These are phyloP conservation scores for Ispidina lecontei DNA, from an alignment of 2,797 vertebrate genomes.

Conservation along the genomic window DNA sequence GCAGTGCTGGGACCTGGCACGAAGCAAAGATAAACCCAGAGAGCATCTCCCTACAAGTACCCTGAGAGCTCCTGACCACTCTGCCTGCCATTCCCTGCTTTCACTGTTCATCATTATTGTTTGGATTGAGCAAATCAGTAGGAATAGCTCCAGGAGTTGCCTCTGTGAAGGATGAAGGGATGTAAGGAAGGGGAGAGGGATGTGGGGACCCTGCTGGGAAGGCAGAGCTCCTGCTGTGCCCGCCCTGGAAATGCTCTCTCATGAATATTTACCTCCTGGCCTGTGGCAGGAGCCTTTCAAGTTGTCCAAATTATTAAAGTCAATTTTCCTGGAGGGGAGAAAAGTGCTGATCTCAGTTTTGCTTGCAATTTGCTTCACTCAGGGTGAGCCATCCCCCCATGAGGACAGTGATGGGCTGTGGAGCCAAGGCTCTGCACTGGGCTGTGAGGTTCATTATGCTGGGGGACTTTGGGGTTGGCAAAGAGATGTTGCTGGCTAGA, in stretches of 20 bases:
- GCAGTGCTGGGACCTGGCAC: neutral
- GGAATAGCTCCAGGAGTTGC: neutral
- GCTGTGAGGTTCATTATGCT: fast-evolving
- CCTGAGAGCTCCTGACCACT: neutral
- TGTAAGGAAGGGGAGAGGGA: neutral
- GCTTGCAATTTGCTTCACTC: neutral
- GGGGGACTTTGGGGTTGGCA: neutral
- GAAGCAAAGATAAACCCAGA: neutral
- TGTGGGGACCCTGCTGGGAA: neutral
- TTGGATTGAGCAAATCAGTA: neutral
- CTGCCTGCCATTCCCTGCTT: neutral
- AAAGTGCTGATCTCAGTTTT: conserved; percentile 38
- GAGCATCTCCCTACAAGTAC: neutral
- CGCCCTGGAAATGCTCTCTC: neutral
- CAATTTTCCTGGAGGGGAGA: conserved; percentile 19
- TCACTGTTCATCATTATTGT: neutral
- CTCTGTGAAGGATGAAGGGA: neutral
- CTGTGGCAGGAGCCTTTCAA: conserved; percentile 53
- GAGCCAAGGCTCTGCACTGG: fast-evolving
- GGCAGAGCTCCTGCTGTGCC: neutral
- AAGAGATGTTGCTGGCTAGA: neutral
- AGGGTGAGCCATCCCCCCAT: neutral
- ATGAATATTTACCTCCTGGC: conserved; percentile 53
- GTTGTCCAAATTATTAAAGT: conserved; percentile 52
- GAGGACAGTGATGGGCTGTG: neutral